Evolutionary conservation across 2,888 invertebrate genomes (phyloP), one percentile per base, ranked within the genome.

Genomic region (Ypsolopha sequella): DNA sequence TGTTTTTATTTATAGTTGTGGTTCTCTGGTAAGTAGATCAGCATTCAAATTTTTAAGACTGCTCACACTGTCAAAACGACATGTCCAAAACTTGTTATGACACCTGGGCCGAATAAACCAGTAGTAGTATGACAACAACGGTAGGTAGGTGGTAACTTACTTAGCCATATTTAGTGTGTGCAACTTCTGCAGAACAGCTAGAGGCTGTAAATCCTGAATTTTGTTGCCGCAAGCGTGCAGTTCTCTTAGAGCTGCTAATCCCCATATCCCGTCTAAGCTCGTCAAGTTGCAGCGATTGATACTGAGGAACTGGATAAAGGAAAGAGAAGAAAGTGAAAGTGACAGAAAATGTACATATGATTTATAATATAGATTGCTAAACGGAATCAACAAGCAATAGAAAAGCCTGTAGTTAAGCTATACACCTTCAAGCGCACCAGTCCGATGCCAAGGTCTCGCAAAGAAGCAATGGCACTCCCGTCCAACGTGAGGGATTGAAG

Each of bases 391-490:
- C 24, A 24, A 24, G 24, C 4, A 24, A 9, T 41, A n/a, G 3
- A n/a, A 14, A 39, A 6, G 9, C 13, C n/a, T 1, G 7, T 24
- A 45, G 34, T 10, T n/a, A 13, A 8, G 35, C 34, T 52, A 45
- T 50, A 52, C 63, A 89, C 88, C 73, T 87, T 89, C 36, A 91
- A 70, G 64, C 87, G 88, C 49, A 82, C 79, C 54, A 93, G 75
- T 33, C 90, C 90, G 56, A 89, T 90, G 14, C 93, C 93, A 14
- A 93, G 82, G 63, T 93, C 93, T 52, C 93, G 80, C 46, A 93
- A 67, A 0, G 92, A 91, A 6, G 88, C 80, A 1, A 93, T 70
- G 7, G 89, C 89, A 58, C 92, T 92, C 35, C 92, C 93, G 54
- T 92, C 91, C 6, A 93, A 73, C 39, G 88, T 89, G 41, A 93